These are phyloP conservation scores for Dicranocentrus wangi DNA, from an alignment of 2,888 invertebrate species.

Conservation along the genomic window DNA sequence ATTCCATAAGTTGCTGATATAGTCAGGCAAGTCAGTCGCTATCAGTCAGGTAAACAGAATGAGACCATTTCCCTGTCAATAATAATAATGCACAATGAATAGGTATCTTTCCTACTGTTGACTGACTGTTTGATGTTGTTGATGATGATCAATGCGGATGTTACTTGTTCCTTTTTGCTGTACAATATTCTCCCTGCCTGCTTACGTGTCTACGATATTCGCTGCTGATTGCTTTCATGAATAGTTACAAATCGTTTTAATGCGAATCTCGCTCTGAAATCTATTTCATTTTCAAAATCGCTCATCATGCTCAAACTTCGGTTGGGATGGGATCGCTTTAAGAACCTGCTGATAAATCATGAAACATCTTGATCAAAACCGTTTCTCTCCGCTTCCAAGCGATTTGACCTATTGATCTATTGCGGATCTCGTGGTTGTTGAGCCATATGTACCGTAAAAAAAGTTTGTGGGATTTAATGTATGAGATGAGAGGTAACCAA, in stretches of 20 bases:
- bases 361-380: constrained; percentile 39
- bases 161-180: not conserved
- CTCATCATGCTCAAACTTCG: constrained; percentile 26
- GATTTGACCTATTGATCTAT: constrained; percentile 60
- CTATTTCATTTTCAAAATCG: constrained; percentile 27
- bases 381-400: constrained; percentile 19
- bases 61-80: constrained; percentile 56
- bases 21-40: constrained; percentile 19
- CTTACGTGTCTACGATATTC: constrained; percentile 21
- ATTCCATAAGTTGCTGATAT: constrained; percentile 6
- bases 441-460: not conserved
- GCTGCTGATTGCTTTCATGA: constrained; percentile 42
- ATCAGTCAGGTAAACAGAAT: constrained; percentile 38
- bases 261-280: constrained; percentile 32
- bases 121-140: constrained; percentile 40
- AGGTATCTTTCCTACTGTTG: constrained; percentile 40
- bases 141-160: constrained; percentile 35
- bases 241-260: constrained; percentile 54
- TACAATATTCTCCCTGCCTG: constrained; percentile 4
- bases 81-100: constrained; percentile 54
- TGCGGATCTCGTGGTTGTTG: constrained; percentile 41
- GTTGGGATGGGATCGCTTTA: constrained; percentile 44
- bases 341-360: constrained; percentile 60
- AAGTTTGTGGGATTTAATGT: no score
- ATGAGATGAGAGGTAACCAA: no score